Evolutionary conservation across 2,888 invertebrate genomes (phyloP), one percentile per base, ranked within the genome.

Genomic region (Cephus nigrinus): DNA sequence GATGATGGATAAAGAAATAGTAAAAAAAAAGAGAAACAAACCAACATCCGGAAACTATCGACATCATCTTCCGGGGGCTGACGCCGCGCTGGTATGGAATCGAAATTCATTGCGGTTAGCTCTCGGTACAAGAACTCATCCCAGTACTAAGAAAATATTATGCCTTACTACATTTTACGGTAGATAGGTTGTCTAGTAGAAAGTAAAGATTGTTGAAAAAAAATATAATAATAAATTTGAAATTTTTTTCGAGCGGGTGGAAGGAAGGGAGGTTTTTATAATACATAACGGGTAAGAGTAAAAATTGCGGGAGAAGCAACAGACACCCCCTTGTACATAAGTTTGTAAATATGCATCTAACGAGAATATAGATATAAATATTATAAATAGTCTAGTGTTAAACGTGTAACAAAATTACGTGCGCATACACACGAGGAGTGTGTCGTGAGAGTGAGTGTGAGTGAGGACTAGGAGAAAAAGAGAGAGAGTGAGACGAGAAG

Each of bases 331-430:
- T 73, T 78, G 78, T 78, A 78, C 35, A 78, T 78, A 78, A 76
- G 82, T 86, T 83, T 91, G 90, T 91, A 91, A 82, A 91, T 91
- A 91, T 83, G 87, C 85, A 88, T 86, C 84, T 83, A 85, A 90
- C 85, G 87, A 89, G 71, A 34, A 75, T 75, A 75, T 72, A 76
- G 34, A 78, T 76, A 78, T 81, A 76, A 75, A 75, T 71, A 75
- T 73, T 73, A 55, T 55, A 55, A 55, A 55, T 55, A 55, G 55
- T 55, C 2, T 55, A 55, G 23, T 55, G 55, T 55, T 55, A 55
- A 55, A 2, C 55, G 55, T 55, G 55, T 55, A 55, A 55, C 55
- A 55, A 55, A 55, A 55, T 55, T 55, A 23, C 15, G 55, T 55
- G 55, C 55, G 55, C 55, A 55, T 55, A 55, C 55, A 55, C 55